Evolutionary conservation across 2,113 vertebrate genomes (phyloP).

Genomic region (Sprattus sprattus): DNA sequence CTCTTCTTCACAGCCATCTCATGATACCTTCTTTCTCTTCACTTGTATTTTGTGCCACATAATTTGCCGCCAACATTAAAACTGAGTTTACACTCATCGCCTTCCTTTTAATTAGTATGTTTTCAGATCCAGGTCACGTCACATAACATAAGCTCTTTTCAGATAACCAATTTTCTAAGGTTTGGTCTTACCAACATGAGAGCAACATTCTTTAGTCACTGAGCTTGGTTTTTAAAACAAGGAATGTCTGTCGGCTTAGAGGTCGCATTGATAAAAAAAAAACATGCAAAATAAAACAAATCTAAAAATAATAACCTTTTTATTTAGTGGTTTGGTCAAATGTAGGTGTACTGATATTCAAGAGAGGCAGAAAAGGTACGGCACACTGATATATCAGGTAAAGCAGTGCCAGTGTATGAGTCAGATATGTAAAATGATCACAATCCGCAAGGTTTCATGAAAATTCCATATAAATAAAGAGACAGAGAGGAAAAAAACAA

Average conservation of each 20-base stretch:
- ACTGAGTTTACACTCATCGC: not conserved
- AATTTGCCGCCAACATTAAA: not conserved
- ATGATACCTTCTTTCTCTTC: not conserved
- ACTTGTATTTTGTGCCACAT: not conserved
- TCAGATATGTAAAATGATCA: not conserved
- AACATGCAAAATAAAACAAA: not conserved
- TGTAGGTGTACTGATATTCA: not conserved
- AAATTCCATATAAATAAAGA: not conserved
- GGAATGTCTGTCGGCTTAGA: not conserved
- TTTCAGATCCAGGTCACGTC: not conserved
- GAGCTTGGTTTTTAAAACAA: not conserved
- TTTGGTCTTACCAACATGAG: not conserved
- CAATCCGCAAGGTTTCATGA: not conserved
- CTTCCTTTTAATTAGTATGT: not conserved
- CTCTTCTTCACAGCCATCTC: not conserved
- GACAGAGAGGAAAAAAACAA: not conserved
- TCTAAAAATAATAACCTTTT: not conserved
- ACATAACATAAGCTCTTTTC: not conserved
- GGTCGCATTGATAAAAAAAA: not conserved
- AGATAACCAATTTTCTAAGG: not conserved
- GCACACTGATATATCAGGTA: not conserved
- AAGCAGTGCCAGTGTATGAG: not conserved
- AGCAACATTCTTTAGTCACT: too few species aligned
- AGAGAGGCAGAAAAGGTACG: not conserved
- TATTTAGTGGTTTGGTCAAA: not conserved